A percentile compares a stretch with the other conserved stretches of the same genome.
Conservation (phyloP, 1,140 invertebrate genomes). For the Leptinotarsa undecemlineata region DNA sequence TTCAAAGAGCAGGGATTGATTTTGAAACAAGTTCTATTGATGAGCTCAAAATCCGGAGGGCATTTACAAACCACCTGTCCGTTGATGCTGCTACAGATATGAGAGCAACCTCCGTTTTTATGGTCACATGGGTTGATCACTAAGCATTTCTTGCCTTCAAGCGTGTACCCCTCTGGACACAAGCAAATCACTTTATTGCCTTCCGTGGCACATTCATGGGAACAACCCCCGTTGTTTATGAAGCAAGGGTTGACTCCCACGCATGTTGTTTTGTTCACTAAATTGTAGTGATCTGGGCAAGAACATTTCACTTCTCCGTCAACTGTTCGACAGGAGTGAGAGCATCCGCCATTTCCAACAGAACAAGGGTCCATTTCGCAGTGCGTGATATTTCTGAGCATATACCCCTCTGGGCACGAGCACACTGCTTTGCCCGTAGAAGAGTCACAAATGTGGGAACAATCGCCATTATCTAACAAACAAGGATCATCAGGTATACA, state of each 20-base stretch:
- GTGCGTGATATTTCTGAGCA: slow-evolving; percentile 50
- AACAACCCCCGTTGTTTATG: slow-evolving; percentile 66
- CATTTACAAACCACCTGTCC: slow-evolving; percentile 42
- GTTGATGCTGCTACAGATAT: slow-evolving; percentile 43
- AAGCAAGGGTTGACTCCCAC: slow-evolving; percentile 71
- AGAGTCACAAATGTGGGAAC: slow-evolving; percentile 46
- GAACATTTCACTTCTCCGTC: slow-evolving; percentile 56
- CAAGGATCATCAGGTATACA: slow-evolving; percentile 61
- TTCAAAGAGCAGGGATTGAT: slow-evolving; percentile 55
- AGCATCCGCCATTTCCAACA: slow-evolving; percentile 68
- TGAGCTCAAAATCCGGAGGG: slow-evolving; percentile 40
- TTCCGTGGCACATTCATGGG: slow-evolving; percentile 60
- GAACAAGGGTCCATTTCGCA: slow-evolving; percentile 70
- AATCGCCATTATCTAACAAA: slow-evolving; percentile 63
- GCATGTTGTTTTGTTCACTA: slow-evolving; percentile 63
- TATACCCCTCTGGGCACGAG: slow-evolving; percentile 38
- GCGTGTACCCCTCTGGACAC: slow-evolving; percentile 62
- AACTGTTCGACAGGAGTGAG: slow-evolving; percentile 64
- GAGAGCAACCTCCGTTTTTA: slow-evolving; percentile 65
- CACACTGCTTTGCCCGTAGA: slow-evolving; percentile 31
- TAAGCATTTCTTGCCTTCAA: slow-evolving; percentile 57
- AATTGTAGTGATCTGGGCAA: slow-evolving; percentile 57
- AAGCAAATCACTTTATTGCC: slow-evolving; percentile 62
- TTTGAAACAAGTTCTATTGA: slow-evolving; percentile 54
- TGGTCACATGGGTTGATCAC: slow-evolving; percentile 58